These are phyloP conservation scores for Distichodus sexfasciatus DNA, from an alignment of 2,797 vertebrate genomes.

Conservation along the genomic window DNA sequence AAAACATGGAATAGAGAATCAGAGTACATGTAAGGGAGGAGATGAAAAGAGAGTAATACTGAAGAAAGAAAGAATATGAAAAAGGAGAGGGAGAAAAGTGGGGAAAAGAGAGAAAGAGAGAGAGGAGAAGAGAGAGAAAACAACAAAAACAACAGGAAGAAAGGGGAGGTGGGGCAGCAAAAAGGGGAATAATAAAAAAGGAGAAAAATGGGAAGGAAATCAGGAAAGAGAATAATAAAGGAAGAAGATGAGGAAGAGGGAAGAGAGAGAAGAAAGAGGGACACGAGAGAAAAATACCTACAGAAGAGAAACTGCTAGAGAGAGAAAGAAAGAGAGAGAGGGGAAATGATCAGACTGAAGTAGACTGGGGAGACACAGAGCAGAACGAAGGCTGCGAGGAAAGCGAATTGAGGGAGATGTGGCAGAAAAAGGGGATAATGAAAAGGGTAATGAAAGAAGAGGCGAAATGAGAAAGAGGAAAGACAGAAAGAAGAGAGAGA, in stretches of 20 bases:
- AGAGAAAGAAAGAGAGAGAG: not conserved
- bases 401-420: not conserved
- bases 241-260: slow-evolving; percentile 13
- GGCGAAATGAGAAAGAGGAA: not conserved
- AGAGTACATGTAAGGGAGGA: no score
- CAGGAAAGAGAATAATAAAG: slow-evolving; percentile 18
- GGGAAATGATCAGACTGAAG: not conserved
- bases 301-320: not conserved
- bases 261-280: not conserved
- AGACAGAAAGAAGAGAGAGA: not conserved
- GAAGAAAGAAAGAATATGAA: no score
- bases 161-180: no score
- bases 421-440: no score
- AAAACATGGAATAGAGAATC: no score
- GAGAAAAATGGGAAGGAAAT: slow-evolving; percentile 47
- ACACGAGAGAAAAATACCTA: not conserved
- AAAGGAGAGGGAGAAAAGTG: not conserved
- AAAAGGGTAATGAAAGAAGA: no score
- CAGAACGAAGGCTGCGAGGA: not conserved
- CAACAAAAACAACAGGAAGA: no score
- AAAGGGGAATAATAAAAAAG: no score
- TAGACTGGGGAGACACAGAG: not conserved
- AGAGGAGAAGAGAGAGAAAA: not conserved
- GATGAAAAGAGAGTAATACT: no score
- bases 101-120: no score